These are phyloP conservation scores for Neoitamus cyanurus DNA, from an alignment of 2,888 invertebrate species.

Conservation along the genomic window DNA sequence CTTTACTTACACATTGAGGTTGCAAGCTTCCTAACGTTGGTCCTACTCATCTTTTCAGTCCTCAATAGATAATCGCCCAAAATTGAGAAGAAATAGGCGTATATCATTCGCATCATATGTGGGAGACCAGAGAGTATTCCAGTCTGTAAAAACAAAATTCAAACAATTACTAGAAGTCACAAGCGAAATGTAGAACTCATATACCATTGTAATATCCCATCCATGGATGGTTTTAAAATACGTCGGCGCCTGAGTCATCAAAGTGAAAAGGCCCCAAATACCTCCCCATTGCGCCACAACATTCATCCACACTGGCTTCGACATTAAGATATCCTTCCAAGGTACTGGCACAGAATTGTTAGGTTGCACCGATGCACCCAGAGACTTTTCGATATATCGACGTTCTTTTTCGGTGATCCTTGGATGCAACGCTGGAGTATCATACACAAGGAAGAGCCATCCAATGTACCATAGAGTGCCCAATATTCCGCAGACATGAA, in stretches of 20 bases:
- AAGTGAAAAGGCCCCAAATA: conserved; percentile 76
- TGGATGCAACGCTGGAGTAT: conserved; percentile 75
- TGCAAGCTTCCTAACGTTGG: conserved; percentile 74
- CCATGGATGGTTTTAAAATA: conserved; percentile 78
- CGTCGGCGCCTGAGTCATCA: conserved; percentile 77
- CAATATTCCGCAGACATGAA: conserved; percentile 73
- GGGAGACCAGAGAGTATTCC: conserved; percentile 75
- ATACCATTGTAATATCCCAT: conserved; percentile 75
- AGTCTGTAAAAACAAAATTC: conserved; percentile 60
- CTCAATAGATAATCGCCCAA: conserved; percentile 72
- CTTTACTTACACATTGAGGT: conserved; percentile 69
- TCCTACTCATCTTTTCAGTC: conserved; percentile 70
- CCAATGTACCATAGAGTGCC: conserved; percentile 74
- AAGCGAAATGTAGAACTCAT: conserved; percentile 50
- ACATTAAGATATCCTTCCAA: conserved; percentile 72
- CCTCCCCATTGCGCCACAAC: conserved; percentile 75
- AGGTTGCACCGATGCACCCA: conserved; percentile 66
- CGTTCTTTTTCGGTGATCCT: conserved; percentile 71
- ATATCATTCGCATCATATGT: conserved; percentile 71
- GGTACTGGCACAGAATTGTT: conserved; percentile 67
- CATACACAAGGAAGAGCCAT: conserved; percentile 74
- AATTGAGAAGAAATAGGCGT: conserved; percentile 70
- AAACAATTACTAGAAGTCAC: neutral
- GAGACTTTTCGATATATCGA: conserved; percentile 70
- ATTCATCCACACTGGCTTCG: conserved; percentile 74